These are phyloP conservation scores for Rostratula benghalensis DNA, from an alignment of 2,113 vertebrate species.

Conservation along the genomic window DNA sequence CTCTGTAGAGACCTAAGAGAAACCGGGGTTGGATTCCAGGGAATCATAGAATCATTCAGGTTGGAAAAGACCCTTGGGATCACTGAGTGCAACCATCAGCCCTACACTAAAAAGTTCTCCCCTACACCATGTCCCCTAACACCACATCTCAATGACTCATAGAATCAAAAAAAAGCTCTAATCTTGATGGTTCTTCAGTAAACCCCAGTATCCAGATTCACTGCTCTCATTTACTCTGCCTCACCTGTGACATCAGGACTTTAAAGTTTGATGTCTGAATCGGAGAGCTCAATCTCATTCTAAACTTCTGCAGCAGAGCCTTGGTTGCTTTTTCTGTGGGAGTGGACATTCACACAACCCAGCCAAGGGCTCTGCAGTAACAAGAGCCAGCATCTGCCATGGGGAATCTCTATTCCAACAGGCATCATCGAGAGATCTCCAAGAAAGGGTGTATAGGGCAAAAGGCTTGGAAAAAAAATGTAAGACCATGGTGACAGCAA, in stretches of 20 bases:
- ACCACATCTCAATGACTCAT: too few relatives aligned
- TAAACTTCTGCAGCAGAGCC: not conserved
- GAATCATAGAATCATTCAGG: too few relatives aligned
- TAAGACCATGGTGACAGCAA: not conserved
- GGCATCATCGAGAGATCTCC: accelerated
- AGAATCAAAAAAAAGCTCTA: not conserved
- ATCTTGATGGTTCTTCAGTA: not conserved
- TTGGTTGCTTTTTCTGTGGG: not conserved
- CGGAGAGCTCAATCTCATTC: not conserved
- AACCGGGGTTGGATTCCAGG: not conserved
- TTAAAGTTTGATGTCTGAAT: not conserved
- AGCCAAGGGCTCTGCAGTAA: not conserved
- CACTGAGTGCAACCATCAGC: too few relatives aligned
- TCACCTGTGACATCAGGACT: not conserved
- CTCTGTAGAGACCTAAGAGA: not conserved
- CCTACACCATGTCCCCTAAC: too few relatives aligned
- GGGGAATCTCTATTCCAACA: not conserved
- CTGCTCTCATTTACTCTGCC: not conserved
- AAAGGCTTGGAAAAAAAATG: not conserved
- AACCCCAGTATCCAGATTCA: not conserved
- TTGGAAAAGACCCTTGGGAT: too few relatives aligned
- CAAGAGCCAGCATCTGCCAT: not conserved
- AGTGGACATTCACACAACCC: not conserved
- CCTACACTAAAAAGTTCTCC: too few relatives aligned
- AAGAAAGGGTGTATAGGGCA: not conserved